Percentiles rank a stretch among this genome's conserved stretches.
These are phyloP conservation scores for Archivesica marissinica DNA, from an alignment of 1,140 invertebrate species.

Conservation along the genomic window DNA sequence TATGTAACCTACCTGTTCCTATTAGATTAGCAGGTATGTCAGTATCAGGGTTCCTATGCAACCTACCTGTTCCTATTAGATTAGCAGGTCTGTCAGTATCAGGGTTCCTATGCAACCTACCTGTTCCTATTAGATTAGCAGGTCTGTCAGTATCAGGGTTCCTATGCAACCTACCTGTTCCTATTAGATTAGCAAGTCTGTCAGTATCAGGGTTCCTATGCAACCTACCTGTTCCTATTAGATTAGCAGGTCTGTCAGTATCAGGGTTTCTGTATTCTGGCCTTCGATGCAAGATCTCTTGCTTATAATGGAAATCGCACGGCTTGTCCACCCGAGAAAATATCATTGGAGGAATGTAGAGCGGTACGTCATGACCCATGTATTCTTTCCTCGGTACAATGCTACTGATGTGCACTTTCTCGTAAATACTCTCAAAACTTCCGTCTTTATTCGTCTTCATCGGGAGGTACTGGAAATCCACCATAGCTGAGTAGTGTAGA, in stretches of 20 bases:
- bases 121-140: too few species aligned
- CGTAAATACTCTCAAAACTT: slow-evolving; percentile 88
- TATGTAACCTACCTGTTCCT: too few species aligned
- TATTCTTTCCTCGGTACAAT: slow-evolving; percentile 75
- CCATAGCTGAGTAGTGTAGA: slow-evolving; percentile 91
- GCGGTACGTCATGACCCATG: slow-evolving; percentile 85
- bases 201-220: too few species aligned
- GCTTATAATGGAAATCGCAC: slow-evolving; percentile 83
- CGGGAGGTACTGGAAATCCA: slow-evolving; percentile 96
- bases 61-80: too few species aligned
- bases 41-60: too few species aligned
- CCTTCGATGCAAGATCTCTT: slow-evolving; percentile 79
- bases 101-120: too few species aligned
- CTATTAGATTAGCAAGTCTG: too few species aligned
- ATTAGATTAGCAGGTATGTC: too few species aligned
- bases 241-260: slow-evolving; percentile 42
- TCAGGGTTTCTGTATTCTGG: slow-evolving; percentile 47
- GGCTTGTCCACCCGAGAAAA: slow-evolving; percentile 91
- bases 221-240: slow-evolving; percentile 62
- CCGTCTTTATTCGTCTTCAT: slow-evolving; percentile 85
- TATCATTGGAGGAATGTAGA: slow-evolving; percentile 90
- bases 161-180: too few species aligned
- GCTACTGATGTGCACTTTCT: slow-evolving; percentile 80
- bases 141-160: too few species aligned
- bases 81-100: too few species aligned